Conservation (phyloP, 2,888 invertebrate species). For the Campopleginae sp. region DNA sequence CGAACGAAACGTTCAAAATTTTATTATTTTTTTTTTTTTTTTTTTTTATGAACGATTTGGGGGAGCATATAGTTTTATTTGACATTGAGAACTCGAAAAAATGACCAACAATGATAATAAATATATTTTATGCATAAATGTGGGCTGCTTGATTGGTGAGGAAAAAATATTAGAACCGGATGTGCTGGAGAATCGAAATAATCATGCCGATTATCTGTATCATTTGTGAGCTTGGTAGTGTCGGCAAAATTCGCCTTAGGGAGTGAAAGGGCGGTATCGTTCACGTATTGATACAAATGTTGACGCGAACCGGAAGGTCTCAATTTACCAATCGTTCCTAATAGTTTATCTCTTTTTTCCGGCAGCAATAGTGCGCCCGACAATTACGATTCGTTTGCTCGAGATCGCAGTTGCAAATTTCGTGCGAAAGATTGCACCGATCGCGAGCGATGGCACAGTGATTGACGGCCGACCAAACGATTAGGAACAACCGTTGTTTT, state of each 20-base stretch:
- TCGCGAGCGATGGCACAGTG: neutral
- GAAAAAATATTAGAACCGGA: neutral
- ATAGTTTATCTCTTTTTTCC: slow-evolving; percentile 59
- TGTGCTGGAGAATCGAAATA: slow-evolving; percentile 17
- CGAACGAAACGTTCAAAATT: neutral
- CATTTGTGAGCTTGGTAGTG: slow-evolving; percentile 28
- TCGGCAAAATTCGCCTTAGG: slow-evolving; percentile 37
- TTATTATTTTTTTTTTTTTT: no score
- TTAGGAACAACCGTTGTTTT: neutral
- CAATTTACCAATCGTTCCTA: slow-evolving; percentile 71
- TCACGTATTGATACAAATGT: slow-evolving; percentile 25
- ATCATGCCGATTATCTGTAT: slow-evolving; percentile 31
- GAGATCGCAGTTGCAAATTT: slow-evolving; percentile 32
- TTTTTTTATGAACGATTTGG: neutral
- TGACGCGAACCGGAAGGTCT: slow-evolving; percentile 65
- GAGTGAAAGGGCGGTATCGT: slow-evolving; percentile 20
- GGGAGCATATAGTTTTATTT: neutral
- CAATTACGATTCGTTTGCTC: slow-evolving; percentile 63
- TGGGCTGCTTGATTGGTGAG: neutral
- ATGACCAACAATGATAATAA: neutral
- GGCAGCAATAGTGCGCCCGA: slow-evolving; percentile 44
- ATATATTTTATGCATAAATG: neutral
- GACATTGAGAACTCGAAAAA: neutral
- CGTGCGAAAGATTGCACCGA: neutral
- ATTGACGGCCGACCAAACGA: neutral